Evolutionary conservation across 2,888 invertebrate genomes (phyloP).

Genomic region (Diplolepis rosae): DNA sequence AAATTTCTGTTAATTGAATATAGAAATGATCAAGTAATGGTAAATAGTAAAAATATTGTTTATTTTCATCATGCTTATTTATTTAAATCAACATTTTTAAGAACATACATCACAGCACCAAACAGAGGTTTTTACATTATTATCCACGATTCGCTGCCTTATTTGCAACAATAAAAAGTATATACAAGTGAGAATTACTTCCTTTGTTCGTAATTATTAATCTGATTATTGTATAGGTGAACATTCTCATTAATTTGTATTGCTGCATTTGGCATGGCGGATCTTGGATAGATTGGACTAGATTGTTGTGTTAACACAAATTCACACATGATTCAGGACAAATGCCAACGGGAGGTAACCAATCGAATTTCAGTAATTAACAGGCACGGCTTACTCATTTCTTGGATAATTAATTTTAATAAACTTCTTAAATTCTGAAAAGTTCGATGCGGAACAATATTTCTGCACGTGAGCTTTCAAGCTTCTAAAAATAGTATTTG

Average conservation of each 20-base stretch:
- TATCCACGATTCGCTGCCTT: not conserved
- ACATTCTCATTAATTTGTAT: not conserved
- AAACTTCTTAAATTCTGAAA: too few relatives aligned
- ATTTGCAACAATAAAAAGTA: not conserved
- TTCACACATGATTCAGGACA: conserved; percentile 6
- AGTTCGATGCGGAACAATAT: too few relatives aligned
- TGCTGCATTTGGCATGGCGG: conserved; percentile 10
- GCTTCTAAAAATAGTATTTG: too few relatives aligned
- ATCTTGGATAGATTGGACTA: conserved; percentile 23
- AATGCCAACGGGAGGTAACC: conserved; percentile 14
- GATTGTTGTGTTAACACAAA: conserved; percentile 1
- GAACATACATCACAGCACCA: conserved; percentile 26
- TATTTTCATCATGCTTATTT: conserved; percentile 19
- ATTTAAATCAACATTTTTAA: not conserved
- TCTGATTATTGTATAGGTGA: not conserved
- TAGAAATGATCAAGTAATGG: too few relatives aligned
- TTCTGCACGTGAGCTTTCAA: too few relatives aligned
- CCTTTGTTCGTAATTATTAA: not conserved
- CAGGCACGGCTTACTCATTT: not conserved
- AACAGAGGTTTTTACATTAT: conserved; percentile 14
- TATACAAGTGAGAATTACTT: not conserved
- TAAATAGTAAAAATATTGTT: too few relatives aligned
- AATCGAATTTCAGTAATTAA: conserved; percentile 21
- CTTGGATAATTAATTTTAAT: too few relatives aligned
- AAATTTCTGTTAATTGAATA: too few relatives aligned